Evolutionary conservation across 2,888 invertebrate genomes (phyloP).

Genomic region (Drosophila sordidapex): DNA sequence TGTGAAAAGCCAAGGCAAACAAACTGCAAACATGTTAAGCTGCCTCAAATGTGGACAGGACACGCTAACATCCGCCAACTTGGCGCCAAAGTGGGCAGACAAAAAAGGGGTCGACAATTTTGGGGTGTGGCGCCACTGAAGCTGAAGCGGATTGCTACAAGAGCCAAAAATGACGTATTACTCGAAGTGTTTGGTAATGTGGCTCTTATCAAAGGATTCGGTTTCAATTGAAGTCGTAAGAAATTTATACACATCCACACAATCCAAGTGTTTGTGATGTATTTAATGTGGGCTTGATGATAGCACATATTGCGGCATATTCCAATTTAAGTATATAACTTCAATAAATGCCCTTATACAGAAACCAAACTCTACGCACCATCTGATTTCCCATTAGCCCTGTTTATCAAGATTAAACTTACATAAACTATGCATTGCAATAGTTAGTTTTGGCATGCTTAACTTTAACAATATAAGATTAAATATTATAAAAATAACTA

Average conservation of each 20-base stretch:
- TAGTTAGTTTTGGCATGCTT: too few species aligned
- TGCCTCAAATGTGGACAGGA: constrained; percentile 66
- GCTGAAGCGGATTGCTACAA: constrained; percentile 6
- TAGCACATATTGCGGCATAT: neutral
- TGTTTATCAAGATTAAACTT: too few species aligned
- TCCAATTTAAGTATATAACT: neutral
- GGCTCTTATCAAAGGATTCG: constrained; percentile 33
- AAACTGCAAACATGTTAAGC: constrained; percentile 36
- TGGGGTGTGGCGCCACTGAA: constrained; percentile 45
- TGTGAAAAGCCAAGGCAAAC: constrained; percentile 32
- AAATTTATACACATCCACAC: constrained; percentile 1
- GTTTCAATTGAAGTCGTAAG: constrained; percentile 19
- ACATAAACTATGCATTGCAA: too few species aligned
- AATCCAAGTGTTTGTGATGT: neutral
- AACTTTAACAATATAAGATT: too few species aligned
- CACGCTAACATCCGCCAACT: constrained; percentile 64
- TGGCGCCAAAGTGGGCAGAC: constrained; percentile 68
- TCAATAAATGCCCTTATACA: neutral
- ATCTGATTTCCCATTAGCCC: too few species aligned
- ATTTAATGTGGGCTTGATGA: neutral
- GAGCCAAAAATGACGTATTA: constrained; percentile 16
- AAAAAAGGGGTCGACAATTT: constrained; percentile 25
- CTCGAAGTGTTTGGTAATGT: constrained; percentile 10
- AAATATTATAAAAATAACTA: neutral
- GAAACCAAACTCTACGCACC: too few species aligned